Evolutionary conservation across 2,888 invertebrate species (phyloP).

Genomic region (Fragum whitleyi): DNA sequence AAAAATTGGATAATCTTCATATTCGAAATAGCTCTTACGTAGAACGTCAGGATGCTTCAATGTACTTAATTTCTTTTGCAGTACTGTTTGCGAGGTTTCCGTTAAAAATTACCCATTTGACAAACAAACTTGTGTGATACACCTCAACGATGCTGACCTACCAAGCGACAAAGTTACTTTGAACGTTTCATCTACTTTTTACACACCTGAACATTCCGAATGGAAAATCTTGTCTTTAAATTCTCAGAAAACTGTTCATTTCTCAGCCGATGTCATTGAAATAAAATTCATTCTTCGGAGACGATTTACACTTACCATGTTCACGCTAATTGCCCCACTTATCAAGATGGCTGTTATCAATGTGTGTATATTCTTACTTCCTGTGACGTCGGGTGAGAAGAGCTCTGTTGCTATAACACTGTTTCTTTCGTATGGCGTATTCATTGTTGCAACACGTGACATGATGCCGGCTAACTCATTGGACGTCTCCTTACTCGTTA

Average conservation of each 20-base stretch:
- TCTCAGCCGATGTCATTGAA: background rate
- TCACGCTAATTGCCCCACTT: background rate
- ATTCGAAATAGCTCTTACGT: too few species aligned
- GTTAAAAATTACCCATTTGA: slow-evolving; percentile 13
- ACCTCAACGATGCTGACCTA: background rate
- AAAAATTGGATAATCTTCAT: too few species aligned
- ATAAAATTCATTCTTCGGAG: background rate
- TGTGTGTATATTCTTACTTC: slow-evolving; percentile 7
- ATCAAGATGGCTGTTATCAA: background rate
- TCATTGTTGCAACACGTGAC: slow-evolving; percentile 7
- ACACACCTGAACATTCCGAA: background rate
- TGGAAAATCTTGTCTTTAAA: background rate
- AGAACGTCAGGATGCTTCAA: too few species aligned
- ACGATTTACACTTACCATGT: background rate
- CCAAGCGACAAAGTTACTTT: background rate
- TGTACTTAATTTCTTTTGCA: slow-evolving; percentile 2
- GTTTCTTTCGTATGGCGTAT: slow-evolving; percentile 2
- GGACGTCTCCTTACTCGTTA: background rate
- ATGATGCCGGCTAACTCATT: slow-evolving; percentile 9
- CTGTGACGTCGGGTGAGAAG: slow-evolving; percentile 9
- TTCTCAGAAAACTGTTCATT: background rate
- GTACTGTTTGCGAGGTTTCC: slow-evolving; percentile 7
- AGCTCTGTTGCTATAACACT: slow-evolving; percentile 1
- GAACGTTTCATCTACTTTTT: background rate
- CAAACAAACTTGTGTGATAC: background rate